A percentile compares a stretch with the other conserved stretches of the same genome.
phyloP scores from a whole-genome alignment of 2,113 vertebrate species.

The Varanus komodoensis region DNA sequence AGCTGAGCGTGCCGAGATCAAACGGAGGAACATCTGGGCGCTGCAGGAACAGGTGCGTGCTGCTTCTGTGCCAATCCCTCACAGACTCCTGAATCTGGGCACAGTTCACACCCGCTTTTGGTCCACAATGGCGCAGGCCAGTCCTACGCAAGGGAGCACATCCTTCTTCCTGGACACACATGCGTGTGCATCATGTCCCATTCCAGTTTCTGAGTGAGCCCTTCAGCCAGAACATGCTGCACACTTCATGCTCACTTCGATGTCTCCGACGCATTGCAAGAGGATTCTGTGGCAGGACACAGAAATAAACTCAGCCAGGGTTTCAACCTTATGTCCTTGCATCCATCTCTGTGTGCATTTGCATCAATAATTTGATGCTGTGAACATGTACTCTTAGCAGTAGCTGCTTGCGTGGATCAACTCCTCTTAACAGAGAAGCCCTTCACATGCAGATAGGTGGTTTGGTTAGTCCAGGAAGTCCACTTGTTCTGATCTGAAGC shows the following conservation, averaged over 20 bases:
- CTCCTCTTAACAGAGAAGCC: neutral
- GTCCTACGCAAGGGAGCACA: too few species aligned
- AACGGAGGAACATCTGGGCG: too few species aligned
- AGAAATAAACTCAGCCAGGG: neutral
- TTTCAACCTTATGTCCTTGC: neutral
- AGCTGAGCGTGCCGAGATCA: too few species aligned
- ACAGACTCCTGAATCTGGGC: too few species aligned
- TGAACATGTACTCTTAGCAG: neutral
- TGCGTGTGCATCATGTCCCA: too few species aligned
- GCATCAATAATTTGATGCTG: neutral
- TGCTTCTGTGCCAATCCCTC: too few species aligned
- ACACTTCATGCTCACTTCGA: too few species aligned
- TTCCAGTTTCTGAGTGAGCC: too few species aligned
- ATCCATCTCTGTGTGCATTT: neutral
- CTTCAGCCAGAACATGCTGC: too few species aligned
- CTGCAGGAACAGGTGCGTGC: too few species aligned
- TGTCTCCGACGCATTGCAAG: neutral
- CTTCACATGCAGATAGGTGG: neutral
- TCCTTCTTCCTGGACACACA: too few species aligned
- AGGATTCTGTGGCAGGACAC: neutral
- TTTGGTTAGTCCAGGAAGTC: too few species aligned
- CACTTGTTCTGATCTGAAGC: neutral
- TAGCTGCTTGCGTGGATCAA: neutral
- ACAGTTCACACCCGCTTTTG: neutral
- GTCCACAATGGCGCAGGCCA: neutral